Conservation (phyloP, 2,113 vertebrate genomes). For the Anguilla rostrata region DNA sequence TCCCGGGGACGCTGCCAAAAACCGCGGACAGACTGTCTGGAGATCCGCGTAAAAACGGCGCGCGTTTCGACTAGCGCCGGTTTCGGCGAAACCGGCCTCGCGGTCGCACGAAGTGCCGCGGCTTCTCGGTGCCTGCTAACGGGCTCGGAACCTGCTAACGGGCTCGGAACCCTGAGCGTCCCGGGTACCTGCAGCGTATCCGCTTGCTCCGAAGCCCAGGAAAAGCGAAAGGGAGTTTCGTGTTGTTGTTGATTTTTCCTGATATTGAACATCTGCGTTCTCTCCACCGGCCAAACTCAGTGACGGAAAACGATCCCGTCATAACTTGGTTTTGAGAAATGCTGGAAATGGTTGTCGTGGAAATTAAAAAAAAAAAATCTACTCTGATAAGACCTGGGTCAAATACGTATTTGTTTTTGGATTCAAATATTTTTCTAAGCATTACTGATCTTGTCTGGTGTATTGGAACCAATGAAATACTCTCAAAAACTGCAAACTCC, state of each 20-base stretch:
- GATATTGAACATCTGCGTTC: not conserved
- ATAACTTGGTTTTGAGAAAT: too few species aligned
- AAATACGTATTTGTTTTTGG: too few species aligned
- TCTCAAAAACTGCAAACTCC: too few species aligned
- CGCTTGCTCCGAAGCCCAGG: not conserved
- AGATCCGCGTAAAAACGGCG: constrained; percentile 26
- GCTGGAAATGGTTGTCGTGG: too few species aligned
- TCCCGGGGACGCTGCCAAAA: constrained; percentile 48
- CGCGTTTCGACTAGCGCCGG: constrained; percentile 39
- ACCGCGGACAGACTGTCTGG: constrained; percentile 46
- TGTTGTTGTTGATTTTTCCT: not conserved
- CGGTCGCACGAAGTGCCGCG: constrained; percentile 38
- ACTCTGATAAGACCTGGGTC: too few species aligned
- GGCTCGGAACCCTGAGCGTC: not conserved
- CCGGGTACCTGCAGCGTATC: too few species aligned
- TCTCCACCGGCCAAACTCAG: not conserved
- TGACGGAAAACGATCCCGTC: not conserved
- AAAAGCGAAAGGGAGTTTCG: too few species aligned
- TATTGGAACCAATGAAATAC: too few species aligned
- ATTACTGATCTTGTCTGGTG: too few species aligned
- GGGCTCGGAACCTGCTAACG: not conserved
- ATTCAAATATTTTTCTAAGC: too few species aligned
- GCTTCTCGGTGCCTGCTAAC: constrained; percentile 29
- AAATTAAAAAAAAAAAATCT: too few species aligned
- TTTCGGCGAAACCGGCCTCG: constrained; percentile 39